Percentiles rank a stretch among this genome's conserved stretches.
These are phyloP conservation scores for Quadroppia sp. DNA, from an alignment of 2,888 invertebrate genomes.

Conservation along the genomic window DNA sequence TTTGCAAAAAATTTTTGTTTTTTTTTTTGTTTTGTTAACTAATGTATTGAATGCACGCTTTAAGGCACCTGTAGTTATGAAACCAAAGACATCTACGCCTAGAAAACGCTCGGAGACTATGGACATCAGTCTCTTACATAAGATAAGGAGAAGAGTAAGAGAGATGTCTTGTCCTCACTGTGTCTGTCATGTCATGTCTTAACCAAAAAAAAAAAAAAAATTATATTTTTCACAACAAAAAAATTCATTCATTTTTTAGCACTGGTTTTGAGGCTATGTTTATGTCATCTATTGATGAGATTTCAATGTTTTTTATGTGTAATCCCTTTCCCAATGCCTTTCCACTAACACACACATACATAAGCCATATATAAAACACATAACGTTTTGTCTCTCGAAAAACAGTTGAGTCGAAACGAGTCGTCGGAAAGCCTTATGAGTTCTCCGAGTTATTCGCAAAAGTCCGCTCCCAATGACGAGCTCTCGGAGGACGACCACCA, in stretches of 20 bases:
- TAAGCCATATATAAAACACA: too few relatives aligned
- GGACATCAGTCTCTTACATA: not conserved
- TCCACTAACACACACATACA: too few relatives aligned
- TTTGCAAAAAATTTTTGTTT: not conserved
- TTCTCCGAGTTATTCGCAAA: constrained; percentile 43
- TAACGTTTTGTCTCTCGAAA: too few relatives aligned
- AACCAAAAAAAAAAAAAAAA: not conserved
- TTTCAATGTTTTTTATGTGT: too few relatives aligned
- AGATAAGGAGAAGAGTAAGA: not conserved
- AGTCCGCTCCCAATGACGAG: constrained; percentile 46
- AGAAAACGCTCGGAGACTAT: not conserved
- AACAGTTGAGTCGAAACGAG: constrained; percentile 34
- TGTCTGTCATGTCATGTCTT: not conserved
- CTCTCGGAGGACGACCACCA: not conserved
- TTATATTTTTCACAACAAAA: too few relatives aligned
- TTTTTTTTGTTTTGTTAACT: not conserved
- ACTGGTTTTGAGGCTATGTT: too few relatives aligned
- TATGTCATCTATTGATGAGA: too few relatives aligned
- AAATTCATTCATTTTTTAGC: too few relatives aligned
- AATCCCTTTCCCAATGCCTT: too few relatives aligned
- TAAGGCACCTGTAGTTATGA: constrained; percentile 8
- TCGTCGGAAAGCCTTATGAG: constrained; percentile 35
- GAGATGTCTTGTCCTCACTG: not conserved
- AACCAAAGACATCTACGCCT: not conserved
- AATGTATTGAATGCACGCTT: not conserved